phyloP scores from a whole-genome alignment of 2,888 invertebrate species.

The Torymus texanus region DNA sequence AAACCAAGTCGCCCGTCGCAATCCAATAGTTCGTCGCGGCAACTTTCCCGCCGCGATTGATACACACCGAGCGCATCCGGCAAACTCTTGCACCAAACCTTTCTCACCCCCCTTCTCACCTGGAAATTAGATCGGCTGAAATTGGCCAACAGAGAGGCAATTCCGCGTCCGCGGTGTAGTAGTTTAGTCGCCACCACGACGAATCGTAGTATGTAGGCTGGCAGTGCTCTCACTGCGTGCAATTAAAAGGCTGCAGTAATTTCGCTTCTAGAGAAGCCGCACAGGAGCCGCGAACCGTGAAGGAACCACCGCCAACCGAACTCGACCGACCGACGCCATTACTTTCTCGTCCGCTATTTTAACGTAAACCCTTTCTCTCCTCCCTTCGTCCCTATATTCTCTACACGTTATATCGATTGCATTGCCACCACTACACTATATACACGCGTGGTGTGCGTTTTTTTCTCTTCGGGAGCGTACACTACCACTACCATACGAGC shows the following conservation, averaged over 20 bases:
- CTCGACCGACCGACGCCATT: conserved; percentile 58
- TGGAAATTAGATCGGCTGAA: conserved; percentile 47
- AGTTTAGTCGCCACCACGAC: conserved; percentile 50
- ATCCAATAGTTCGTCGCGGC: conserved; percentile 9
- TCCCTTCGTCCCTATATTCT: background rate
- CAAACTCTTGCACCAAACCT: conserved; percentile 18
- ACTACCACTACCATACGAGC: conserved; percentile 62
- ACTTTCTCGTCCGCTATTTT: conserved; percentile 60
- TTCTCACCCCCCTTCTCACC: background rate
- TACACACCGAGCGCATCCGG: conserved; percentile 2
- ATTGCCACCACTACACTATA: background rate
- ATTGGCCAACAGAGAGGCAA: conserved; percentile 34
- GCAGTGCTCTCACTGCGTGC: conserved; percentile 47
- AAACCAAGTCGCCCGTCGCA: background rate
- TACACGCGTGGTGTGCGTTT: background rate
- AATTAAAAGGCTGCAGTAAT: conserved; percentile 68
- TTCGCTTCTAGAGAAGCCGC: conserved; percentile 32
- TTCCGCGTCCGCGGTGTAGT: conserved; percentile 2
- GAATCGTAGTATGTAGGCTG: conserved; percentile 53
- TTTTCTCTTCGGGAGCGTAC: conserved; percentile 25
- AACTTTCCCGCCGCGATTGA: conserved; percentile 32
- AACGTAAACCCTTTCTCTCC: conserved; percentile 17
- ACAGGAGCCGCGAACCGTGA: conserved; percentile 55
- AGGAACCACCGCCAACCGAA: conserved; percentile 17
- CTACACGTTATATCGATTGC: conserved; percentile 38